These are phyloP conservation scores for Myripristis murdjan DNA, from an alignment of 2,797 vertebrate species.

Conservation along the genomic window DNA sequence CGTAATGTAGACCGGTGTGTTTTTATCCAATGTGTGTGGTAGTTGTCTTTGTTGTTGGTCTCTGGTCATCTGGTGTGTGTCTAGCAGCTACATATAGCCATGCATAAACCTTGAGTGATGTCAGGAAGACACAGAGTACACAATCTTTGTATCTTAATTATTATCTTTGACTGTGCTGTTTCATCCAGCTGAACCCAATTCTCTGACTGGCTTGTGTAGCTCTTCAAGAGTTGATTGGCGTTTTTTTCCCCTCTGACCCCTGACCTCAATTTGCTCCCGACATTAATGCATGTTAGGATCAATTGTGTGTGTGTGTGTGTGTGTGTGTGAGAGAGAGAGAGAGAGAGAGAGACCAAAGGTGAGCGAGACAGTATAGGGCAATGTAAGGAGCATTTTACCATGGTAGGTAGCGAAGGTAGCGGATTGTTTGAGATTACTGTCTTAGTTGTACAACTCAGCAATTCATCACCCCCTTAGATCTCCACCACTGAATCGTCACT, in stretches of 20 bases:
- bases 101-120: too few species aligned
- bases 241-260: constrained; percentile 15
- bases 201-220: not conserved
- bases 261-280: constrained; percentile 30
- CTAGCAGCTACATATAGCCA: too few species aligned
- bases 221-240: constrained; percentile 23
- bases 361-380: constrained; percentile 44
- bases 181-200: constrained; percentile 19
- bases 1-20: too few species aligned
- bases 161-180: too few species aligned
- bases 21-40: too few species aligned
- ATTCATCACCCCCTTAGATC: constrained; percentile 69
- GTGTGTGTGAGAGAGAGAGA: constrained; percentile 6
- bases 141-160: too few species aligned
- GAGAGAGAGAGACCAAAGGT: constrained; percentile 5
- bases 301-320: constrained; percentile 7
- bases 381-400: constrained; percentile 28
- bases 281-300: constrained; percentile 13
- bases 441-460: constrained; percentile 50
- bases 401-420: constrained; percentile 44
- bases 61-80: too few species aligned
- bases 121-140: too few species aligned
- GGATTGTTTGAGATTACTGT: constrained; percentile 72
- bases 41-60: too few species aligned
- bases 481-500: constrained; percentile 62